A percentile compares a stretch with the other conserved stretches of the same genome.
Conservation (phyloP, 2,113 vertebrate genomes). For the Pristiophorus japonicus region DNA sequence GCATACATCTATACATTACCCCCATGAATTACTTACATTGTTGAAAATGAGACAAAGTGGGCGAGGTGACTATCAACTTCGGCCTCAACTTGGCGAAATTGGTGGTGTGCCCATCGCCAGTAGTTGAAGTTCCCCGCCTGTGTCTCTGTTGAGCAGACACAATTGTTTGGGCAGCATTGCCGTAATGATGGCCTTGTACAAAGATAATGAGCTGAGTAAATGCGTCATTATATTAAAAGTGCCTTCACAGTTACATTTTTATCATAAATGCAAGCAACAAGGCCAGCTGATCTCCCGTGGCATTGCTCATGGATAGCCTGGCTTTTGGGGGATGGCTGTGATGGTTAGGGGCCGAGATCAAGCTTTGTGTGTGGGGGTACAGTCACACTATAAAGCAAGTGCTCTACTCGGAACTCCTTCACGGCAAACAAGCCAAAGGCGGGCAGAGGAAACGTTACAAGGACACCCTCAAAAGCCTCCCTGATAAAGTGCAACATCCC, state of each 20-base stretch:
- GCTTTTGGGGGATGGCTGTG: neutral
- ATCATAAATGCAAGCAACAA: neutral
- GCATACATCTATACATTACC: neutral
- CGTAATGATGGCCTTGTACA: neutral
- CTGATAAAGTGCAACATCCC: too few species aligned
- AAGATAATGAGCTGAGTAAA: neutral
- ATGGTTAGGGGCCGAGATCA: neutral
- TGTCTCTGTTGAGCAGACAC: neutral
- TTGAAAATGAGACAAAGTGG: neutral
- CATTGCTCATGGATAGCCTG: neutral
- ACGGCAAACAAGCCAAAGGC: too few species aligned
- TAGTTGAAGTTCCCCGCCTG: neutral
- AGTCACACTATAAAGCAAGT: too few species aligned
- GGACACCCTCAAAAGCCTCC: too few species aligned
- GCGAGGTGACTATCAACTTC: neutral
- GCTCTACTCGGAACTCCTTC: too few species aligned
- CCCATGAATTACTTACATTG: neutral
- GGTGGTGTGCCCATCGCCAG: neutral
- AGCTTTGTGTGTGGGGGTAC: neutral
- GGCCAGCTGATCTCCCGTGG: neutral
- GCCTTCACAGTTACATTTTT: neutral
- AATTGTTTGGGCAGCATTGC: neutral
- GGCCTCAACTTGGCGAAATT: neutral
- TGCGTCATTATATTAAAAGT: neutral
- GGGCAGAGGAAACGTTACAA: too few species aligned